Base-by-base conservation (phyloP, 2,888 invertebrate genomes). In the Lasioglossum malachurum region DNA sequence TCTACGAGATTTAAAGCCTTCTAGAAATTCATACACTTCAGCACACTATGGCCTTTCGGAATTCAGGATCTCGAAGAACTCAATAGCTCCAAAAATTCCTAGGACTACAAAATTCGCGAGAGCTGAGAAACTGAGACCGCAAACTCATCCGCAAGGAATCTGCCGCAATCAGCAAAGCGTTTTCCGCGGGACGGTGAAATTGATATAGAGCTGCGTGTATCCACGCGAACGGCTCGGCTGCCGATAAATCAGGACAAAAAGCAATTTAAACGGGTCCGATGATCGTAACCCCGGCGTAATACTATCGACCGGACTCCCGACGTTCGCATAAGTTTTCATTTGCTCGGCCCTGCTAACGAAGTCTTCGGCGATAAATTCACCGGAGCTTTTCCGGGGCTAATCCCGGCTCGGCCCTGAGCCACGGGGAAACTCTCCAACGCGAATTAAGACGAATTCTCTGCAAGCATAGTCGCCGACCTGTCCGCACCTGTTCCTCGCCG, bases 291-390 rank as follows among this genome's bases (percentile, higher is more conserved):
- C 85, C 64, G 75, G n/a, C 53, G 75, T 86, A 86, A 88, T 90
- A 89, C 67, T 75, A 38, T 35, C 64, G 67, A 35, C 67, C 41
- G 81, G 82, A 83, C 77, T 80, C 72, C 75, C 77, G 67, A 35
- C 80, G 84, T 77, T 81, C 87, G 89, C 90, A 89, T 92, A 91
- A 91, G 90, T 92, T 91, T 92, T 92, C 90, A 92, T 93, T 93
- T 90, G 89, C 90, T 80, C 23, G 44, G 83, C 77, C 78, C 53
- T 75, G 90, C 87, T 91, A 91, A 92, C 93, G 89, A 91, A 92
- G 87, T 89, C 90, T 82, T 87, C 71, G 83, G 49, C 90, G 88
- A 93, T 93, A 93, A 93, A 93, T 93, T 27, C 88, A 79, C 75
- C 60, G 75, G 83, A 89, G 92, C 90, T 92, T 92, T 92, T 89